phyloP scores from a whole-genome alignment of 1,140 invertebrate species.

The Ceratosolen solmsi region DNA sequence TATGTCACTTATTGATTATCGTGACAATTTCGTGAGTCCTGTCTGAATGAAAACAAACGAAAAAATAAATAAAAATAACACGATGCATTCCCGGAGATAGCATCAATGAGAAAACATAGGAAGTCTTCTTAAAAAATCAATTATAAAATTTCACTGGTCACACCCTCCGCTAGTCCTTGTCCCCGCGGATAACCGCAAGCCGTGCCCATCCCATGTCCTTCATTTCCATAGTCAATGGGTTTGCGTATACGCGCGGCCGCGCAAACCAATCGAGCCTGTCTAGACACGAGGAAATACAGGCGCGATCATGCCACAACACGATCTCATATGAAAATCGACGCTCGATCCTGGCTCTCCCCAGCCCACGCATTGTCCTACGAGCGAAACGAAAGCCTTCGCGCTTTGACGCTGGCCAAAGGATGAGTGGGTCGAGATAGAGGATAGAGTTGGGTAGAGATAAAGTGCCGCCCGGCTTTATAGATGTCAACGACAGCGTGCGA shows the following conservation, averaged over 20 bases:
- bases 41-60: too few relatives aligned
- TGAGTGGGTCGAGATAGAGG: background rate
- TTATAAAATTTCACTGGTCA: background rate
- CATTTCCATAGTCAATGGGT: conserved; percentile 20
- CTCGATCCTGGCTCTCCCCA: background rate
- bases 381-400: conserved; percentile 15
- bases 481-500: conserved; percentile 56
- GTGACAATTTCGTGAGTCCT: too few relatives aligned
- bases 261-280: background rate
- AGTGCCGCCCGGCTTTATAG: conserved; percentile 52
- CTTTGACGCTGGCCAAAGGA: conserved; percentile 41
- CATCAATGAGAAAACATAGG: too few relatives aligned
- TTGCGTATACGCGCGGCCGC: background rate
- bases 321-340: conserved; percentile 46
- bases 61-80: too few relatives aligned
- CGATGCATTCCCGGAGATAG: too few relatives aligned
- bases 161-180: background rate
- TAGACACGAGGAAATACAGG: background rate
- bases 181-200: background rate
- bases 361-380: conserved; percentile 19
- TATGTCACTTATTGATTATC: too few relatives aligned
- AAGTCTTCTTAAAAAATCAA: conserved; percentile 13
- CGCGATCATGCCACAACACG: conserved; percentile 39
- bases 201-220: background rate
- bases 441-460: background rate